Percentiles rank a stretch among this genome's conserved stretches.
phyloP scores from a whole-genome alignment of 2,888 invertebrate genomes.

The Phyto melanocephala region DNA sequence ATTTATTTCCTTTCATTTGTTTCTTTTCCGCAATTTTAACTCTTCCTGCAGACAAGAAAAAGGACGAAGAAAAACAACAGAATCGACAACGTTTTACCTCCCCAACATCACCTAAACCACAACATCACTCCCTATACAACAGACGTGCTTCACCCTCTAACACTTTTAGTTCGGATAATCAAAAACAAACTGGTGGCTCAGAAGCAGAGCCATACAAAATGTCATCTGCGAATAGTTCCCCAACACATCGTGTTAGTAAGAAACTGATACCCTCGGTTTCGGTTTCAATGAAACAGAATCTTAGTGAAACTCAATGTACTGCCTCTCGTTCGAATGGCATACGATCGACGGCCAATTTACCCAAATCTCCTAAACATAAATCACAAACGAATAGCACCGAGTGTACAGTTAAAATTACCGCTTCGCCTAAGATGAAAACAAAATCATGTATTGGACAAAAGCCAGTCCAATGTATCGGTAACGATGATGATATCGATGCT shows the following conservation, averaged over 20 bases:
- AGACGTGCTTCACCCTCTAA: constrained; percentile 51
- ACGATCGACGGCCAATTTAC: constrained; percentile 58
- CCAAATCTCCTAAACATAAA: constrained; percentile 66
- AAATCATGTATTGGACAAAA: constrained; percentile 11
- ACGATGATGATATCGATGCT: constrained; percentile 40
- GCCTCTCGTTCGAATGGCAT: constrained; percentile 63
- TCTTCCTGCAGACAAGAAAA: constrained; percentile 74
- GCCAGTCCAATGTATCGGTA: background rate
- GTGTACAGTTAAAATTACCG: constrained; percentile 70
- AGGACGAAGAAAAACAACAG: constrained; percentile 72
- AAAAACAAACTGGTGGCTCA: constrained; percentile 41
- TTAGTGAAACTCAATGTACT: constrained; percentile 75
- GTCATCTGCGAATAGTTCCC: constrained; percentile 43
- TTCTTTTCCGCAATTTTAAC: background rate
- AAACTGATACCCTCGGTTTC: constrained; percentile 72
- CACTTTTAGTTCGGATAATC: constrained; percentile 34
- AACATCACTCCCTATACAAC: constrained; percentile 55
- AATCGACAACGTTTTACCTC: constrained; percentile 69
- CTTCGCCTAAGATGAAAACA: constrained; percentile 22
- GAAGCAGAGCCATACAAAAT: constrained; percentile 53
- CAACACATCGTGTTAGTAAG: constrained; percentile 56
- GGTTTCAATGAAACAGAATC: constrained; percentile 76
- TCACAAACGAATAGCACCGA: constrained; percentile 64
- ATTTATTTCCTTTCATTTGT: constrained; percentile 45
- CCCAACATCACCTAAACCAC: constrained; percentile 69